Evolutionary conservation across 2,113 vertebrate genomes (phyloP).

Genomic region (Callaeas wilsoni): DNA sequence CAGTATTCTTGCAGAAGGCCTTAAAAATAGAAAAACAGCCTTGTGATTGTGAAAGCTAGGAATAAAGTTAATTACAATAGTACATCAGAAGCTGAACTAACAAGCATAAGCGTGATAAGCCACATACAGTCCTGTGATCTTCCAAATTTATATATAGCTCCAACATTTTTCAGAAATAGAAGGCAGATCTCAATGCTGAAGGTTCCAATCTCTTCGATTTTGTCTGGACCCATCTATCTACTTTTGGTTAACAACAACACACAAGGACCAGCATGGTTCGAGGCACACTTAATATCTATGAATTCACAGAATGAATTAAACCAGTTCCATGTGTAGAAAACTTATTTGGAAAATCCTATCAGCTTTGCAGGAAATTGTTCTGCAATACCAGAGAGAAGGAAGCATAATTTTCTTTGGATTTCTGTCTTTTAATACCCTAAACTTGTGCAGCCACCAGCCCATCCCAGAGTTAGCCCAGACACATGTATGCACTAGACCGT

Average conservation of each 20-base stretch:
- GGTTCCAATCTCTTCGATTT: not conserved
- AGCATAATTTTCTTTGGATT: not conserved
- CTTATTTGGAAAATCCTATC: not conserved
- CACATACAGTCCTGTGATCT: not conserved
- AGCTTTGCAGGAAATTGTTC: not conserved
- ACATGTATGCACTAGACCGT: rapidly evolving
- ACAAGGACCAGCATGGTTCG: not conserved
- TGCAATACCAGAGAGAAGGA: not conserved
- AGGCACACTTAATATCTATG: not conserved
- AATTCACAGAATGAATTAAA: not conserved
- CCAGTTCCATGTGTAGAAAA: not conserved
- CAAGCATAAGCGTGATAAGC: not conserved
- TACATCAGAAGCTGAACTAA: not conserved
- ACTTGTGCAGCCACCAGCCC: not conserved
- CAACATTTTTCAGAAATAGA: not conserved
- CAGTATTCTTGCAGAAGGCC: not conserved
- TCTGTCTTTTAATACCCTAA: not conserved
- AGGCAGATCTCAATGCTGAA: not conserved
- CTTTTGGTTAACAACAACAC: not conserved
- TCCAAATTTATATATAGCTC: not conserved
- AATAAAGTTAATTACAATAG: not conserved
- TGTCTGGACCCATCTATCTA: not conserved
- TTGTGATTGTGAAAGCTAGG: not conserved
- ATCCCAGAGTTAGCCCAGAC: not conserved
- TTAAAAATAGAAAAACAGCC: not conserved